These are phyloP conservation scores for Hypercompe scribonia DNA, from an alignment of 2,888 invertebrate species.

Conservation along the genomic window DNA sequence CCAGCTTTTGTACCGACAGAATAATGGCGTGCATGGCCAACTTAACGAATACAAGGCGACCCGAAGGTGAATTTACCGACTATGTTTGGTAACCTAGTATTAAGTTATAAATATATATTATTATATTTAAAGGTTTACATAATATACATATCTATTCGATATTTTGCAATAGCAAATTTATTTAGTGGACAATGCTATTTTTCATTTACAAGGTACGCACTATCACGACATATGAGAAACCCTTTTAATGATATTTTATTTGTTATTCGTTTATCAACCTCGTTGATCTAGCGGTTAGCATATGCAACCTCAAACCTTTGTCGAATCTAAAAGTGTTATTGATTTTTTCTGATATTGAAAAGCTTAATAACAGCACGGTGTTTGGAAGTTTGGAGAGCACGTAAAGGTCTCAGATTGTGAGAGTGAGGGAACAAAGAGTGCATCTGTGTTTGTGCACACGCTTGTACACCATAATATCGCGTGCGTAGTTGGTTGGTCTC, in stretches of 20 bases:
- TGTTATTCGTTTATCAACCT: too few species aligned
- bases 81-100: constrained; percentile 12
- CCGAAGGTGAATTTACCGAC: constrained; percentile 32
- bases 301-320: too few species aligned
- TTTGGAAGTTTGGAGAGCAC: too few species aligned
- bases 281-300: too few species aligned
- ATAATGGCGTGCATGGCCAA: constrained; percentile 42
- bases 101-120: constrained; percentile 11
- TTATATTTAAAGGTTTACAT: background rate
- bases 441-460: too few species aligned
- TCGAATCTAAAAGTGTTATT: too few species aligned
- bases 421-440: too few species aligned
- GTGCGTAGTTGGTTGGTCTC: too few species aligned
- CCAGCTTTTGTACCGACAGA: constrained; percentile 41
- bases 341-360: too few species aligned
- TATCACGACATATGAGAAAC: background rate
- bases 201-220: background rate
- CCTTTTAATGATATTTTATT: background rate
- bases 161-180: background rate
- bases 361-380: too few species aligned
- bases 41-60: constrained; percentile 35
- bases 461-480: too few species aligned
- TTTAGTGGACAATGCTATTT: background rate
- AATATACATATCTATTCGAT: background rate
- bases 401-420: too few species aligned